These are phyloP conservation scores for Trisateles emortualis DNA, from an alignment of 2,888 invertebrate species.

Conservation along the genomic window DNA sequence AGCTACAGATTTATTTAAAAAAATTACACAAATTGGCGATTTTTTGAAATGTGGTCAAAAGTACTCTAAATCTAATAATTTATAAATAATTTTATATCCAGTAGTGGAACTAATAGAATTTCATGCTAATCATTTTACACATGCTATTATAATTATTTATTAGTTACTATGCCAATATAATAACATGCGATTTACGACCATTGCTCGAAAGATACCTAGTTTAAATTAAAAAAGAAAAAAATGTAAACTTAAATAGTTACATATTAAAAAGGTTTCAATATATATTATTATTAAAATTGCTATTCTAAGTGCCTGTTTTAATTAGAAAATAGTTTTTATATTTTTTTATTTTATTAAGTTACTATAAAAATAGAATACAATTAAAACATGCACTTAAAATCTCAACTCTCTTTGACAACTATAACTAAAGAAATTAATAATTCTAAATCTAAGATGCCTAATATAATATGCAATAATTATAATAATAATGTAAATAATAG, in stretches of 20 bases:
- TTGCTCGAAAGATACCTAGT: too few species aligned
- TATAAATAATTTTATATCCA: constrained; percentile 19
- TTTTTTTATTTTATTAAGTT: too few species aligned
- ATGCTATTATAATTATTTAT: constrained; percentile 8
- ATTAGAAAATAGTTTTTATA: too few species aligned
- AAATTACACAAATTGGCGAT: too few species aligned
- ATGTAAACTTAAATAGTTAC: too few species aligned
- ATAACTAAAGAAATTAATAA: background rate
- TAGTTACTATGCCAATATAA: too few species aligned
- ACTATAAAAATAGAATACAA: too few species aligned
- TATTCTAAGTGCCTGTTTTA: background rate
- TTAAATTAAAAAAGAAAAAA: too few species aligned
- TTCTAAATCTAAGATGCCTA: background rate
- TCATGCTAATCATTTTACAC: constrained; percentile 8
- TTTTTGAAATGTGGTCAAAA: constrained; percentile 14
- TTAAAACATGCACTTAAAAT: background rate
- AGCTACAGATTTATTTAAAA: too few species aligned
- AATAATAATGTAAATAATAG: background rate
- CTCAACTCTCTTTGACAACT: too few species aligned
- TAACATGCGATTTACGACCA: constrained; percentile 11
- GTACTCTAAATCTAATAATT: constrained; percentile 6
- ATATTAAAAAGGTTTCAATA: background rate
- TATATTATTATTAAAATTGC: too few species aligned
- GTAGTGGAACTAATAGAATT: constrained; percentile 24
- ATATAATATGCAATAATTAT: background rate